Evolutionary conservation across 2,888 invertebrate species (phyloP), one percentile per base, ranked within the genome.

Genomic region (Carterocephalus palaemon): DNA sequence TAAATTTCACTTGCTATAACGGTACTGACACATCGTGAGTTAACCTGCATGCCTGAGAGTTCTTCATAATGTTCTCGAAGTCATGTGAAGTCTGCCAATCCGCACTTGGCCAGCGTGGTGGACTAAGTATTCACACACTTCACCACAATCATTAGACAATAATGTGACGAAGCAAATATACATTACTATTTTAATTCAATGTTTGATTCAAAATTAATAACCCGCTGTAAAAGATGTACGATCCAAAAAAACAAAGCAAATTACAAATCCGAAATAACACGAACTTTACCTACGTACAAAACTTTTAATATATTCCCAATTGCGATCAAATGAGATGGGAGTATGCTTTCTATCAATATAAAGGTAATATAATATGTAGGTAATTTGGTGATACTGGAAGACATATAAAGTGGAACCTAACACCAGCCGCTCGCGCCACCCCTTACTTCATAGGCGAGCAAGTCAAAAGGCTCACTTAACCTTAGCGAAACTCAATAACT

Each of bases 401-500:
- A 59, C 64, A 74, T 64, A 62, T 64, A 65, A 62, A 67, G 63
- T 63, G 64, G 56, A 65, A 67, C 59, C 58, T 61, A 67, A 72
- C 74, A 67, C 69, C 72, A 60, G 56, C 64, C 62, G 64, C 67
- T 64, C 69, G 63, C 64, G 58, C 69, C 70, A 61, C 63, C 60
- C 60, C 53, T 49, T 54, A 51, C 51, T 54, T 56, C 57, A 60
- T 59, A 66, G 67, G 64, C 64, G 63, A 69, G 64, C 70, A 61
- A 77, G 74, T 77, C 79, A 80, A 81, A 79, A 81, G 80, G 75
- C 70, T 78, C 80, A 81, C 81, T 83, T 82, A 82, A 79, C 81
- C 81, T 82, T 76, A 78, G 77, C 74, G 79, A 78, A 82, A 83
- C 78, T 83, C 80, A 80, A 82, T 83, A 81, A 83, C 78, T 78